Conservation (phyloP, 2,888 invertebrate genomes). For the Nymphalis urticae region DNA sequence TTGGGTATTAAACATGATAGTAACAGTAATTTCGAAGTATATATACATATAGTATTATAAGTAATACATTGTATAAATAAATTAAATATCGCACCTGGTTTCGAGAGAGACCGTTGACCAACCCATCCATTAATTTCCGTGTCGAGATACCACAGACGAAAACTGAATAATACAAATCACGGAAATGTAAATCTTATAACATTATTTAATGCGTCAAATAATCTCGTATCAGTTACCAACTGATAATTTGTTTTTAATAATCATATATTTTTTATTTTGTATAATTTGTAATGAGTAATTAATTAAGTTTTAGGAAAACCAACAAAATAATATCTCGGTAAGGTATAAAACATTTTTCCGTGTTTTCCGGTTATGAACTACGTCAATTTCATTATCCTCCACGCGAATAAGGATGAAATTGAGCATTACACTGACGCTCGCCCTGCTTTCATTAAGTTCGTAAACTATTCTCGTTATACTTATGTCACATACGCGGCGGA, state of each 20-base stretch:
- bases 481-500: slow-evolving; percentile 1
- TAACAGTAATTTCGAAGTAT: too few species aligned
- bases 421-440: slow-evolving; percentile 40
- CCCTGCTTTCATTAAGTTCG: slow-evolving; percentile 34
- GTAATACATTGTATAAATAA: not conserved
- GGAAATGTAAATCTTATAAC: not conserved
- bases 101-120: not conserved
- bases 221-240: too few species aligned
- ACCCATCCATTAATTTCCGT: not conserved
- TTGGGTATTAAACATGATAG: too few species aligned
- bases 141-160: not conserved
- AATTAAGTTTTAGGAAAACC: slow-evolving; percentile 1
- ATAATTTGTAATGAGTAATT: not conserved
- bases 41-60: too few species aligned
- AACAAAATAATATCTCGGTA: not conserved
- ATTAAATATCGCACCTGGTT: not conserved
- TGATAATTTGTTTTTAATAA: not conserved
- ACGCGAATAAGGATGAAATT: slow-evolving; percentile 7
- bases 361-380: slow-evolving; percentile 18
- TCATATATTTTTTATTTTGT: not conserved
- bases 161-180: not conserved
- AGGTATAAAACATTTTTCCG: slow-evolving; percentile 17
- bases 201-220: too few species aligned
- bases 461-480: not conserved
- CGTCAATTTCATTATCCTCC: slow-evolving; percentile 36